phyloP scores from a whole-genome alignment of 2,797 vertebrate species.

The Aratinga solstitialis region DNA sequence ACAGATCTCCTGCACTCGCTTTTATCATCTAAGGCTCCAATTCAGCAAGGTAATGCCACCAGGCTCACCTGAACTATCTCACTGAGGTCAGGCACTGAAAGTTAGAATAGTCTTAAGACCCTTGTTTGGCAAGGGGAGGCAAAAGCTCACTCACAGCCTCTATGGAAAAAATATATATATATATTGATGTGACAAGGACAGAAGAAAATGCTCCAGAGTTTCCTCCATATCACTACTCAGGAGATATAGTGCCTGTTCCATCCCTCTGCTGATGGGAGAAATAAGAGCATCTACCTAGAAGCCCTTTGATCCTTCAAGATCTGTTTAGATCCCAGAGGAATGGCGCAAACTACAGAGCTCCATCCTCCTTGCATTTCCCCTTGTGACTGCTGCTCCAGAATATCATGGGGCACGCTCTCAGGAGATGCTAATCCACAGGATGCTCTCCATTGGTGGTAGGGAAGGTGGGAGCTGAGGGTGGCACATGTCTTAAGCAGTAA shows the following conservation, averaged over 20 bases:
- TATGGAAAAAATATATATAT: not conserved
- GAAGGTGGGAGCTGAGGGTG: not conserved
- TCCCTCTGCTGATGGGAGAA: not conserved
- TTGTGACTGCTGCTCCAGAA: not conserved
- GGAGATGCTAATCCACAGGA: not conserved
- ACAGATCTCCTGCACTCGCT: not conserved
- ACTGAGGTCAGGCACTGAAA: not conserved
- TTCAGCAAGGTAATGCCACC: conserved; percentile 9
- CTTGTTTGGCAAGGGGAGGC: not conserved
- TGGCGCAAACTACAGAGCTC: not conserved
- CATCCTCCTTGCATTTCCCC: not conserved
- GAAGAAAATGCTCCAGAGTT: not conserved
- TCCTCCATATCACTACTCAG: not conserved
- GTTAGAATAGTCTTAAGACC: not conserved
- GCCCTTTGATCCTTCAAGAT: not conserved
- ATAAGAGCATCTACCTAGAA: not conserved
- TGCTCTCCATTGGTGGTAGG: not conserved
- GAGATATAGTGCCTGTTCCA: not conserved
- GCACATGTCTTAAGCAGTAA: not conserved
- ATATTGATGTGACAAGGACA: not conserved
- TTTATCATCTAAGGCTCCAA: conserved; percentile 12
- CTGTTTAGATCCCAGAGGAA: not conserved
- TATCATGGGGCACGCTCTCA: not conserved
- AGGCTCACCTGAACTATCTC: conserved; percentile 7
- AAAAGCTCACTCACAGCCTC: not conserved